Base-by-base conservation (phyloP, 2,888 invertebrate species). In the Synergus gifuensis region DNA sequence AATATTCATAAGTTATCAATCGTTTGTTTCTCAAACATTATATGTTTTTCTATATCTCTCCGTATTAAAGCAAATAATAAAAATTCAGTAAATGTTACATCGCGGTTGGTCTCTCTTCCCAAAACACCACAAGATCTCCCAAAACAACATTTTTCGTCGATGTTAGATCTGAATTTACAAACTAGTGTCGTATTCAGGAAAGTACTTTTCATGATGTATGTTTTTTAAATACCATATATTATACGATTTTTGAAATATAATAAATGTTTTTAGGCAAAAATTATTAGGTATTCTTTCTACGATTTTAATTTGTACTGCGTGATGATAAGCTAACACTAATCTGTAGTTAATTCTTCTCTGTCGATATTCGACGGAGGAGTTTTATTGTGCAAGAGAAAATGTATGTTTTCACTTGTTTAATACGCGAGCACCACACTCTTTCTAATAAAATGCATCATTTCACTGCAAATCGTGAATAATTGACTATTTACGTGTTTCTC, bases 11-110 rank as follows among this genome's bases (percentile, higher is more conserved):
- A 91, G 91, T 91, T 92, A 89, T 90, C 88, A 88, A 89, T 86
- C 88, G 89, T 92, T 91, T 91, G 89, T 91, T 92, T 91, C 89
- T 89, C 89, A 90, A 91, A 90, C 90, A 90, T 90, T 91, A 89
- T 90, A 91, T 91, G 90, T 91, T 92, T 90, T 64, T 77, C 62
- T 92, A 91, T 92, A 91, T 91, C 91, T 91, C 90, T 91, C 91
- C 91, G 89, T 92, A 91, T 91, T 91, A 87, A 91, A 89, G 88
- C 89, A 90, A 91, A 89, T 90, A 92, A 92, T 91, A 91, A 91
- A 91, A 91, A 90, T 89, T 91, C 90, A 91, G 87, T 92, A 91
- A 92, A 91, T 92, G 92, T 92, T 91, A 88, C 89, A 86, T 85
- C 81, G 85, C 76, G 73, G 54, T 49, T 73, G 73, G 36, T 73